Evolutionary conservation across 2,888 invertebrate species (phyloP).

Genomic region (Epinotia brunnichana): DNA sequence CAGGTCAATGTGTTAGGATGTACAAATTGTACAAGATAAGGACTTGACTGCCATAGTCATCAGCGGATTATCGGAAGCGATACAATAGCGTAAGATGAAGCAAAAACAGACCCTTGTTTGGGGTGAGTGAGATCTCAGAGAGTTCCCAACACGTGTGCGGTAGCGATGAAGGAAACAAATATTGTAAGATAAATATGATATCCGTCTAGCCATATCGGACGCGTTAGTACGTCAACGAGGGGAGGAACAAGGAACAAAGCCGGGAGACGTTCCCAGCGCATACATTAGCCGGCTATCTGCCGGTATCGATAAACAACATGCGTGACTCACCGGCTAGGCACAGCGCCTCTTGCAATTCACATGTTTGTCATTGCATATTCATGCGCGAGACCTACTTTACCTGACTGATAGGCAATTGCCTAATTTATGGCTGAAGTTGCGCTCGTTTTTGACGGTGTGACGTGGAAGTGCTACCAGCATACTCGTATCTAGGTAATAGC

Average conservation of each 20-base stretch:
- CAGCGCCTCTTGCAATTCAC: slow-evolving; percentile 66
- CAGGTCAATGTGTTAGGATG: slow-evolving; percentile 9
- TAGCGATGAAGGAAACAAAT: slow-evolving; percentile 12
- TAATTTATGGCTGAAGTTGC: slow-evolving; percentile 30
- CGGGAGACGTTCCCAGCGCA: slow-evolving; percentile 37
- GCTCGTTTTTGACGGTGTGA: slow-evolving; percentile 44
- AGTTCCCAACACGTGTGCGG: slow-evolving; percentile 13
- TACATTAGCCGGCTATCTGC: slow-evolving; percentile 47
- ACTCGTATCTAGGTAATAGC: background rate
- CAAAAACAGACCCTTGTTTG: background rate
- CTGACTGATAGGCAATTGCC: slow-evolving; percentile 56
- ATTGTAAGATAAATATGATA: slow-evolving; percentile 31
- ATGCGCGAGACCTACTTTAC: slow-evolving; percentile 66
- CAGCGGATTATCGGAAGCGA: background rate
- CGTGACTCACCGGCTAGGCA: slow-evolving; percentile 62
- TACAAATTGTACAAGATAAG: background rate
- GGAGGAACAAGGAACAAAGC: slow-evolving; percentile 21
- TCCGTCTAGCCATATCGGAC: slow-evolving; percentile 27
- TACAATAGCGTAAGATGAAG: background rate
- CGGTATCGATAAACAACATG: slow-evolving; percentile 60
- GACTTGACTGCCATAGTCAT: background rate
- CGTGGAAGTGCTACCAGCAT: slow-evolving; percentile 10
- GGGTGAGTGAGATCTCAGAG: background rate
- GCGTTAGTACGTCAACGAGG: slow-evolving; percentile 36
- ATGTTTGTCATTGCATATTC: slow-evolving; percentile 62